A percentile compares a stretch with the other conserved stretches of the same genome.
phyloP scores from a whole-genome alignment of 2,113 vertebrate species.

The Amphilophus citrinellus region DNA sequence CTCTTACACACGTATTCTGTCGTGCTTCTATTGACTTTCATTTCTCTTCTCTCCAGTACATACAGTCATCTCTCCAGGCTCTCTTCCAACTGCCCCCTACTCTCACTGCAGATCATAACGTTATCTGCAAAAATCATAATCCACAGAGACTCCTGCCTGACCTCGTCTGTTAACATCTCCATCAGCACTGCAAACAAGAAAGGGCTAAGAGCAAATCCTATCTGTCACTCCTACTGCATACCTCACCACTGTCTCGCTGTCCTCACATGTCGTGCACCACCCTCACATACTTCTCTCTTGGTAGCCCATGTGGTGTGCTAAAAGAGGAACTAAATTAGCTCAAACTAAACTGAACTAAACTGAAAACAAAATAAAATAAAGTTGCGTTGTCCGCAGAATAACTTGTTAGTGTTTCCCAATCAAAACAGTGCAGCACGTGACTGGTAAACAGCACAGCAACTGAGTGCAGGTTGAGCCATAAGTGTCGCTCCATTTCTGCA shows the following conservation, averaged over 20 bases:
- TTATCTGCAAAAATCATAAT: neutral
- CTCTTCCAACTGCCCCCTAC: neutral
- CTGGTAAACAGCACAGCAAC: neutral
- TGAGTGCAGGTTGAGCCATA: neutral
- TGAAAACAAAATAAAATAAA: neutral
- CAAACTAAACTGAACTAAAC: neutral
- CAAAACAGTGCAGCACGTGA: constrained; percentile 1
- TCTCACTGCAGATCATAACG: neutral
- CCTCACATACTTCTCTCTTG: neutral
- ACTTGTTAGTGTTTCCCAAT: neutral
- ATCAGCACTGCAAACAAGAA: neutral
- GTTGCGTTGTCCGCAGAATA: neutral
- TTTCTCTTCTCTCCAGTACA: neutral
- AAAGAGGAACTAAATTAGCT: neutral
- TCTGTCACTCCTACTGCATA: too few species aligned
- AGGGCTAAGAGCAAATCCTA: neutral
- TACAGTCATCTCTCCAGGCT: neutral
- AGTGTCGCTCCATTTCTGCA: too few species aligned
- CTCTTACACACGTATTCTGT: neutral
- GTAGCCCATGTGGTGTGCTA: neutral
- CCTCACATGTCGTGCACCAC: neutral
- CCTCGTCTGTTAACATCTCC: neutral
- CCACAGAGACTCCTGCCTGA: neutral
- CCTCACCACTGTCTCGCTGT: too few species aligned
- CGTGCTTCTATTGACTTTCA: neutral